Percentiles rank a stretch among this genome's conserved stretches.
These are phyloP conservation scores for Hyperopisus bebe DNA, from an alignment of 2,113 vertebrate genomes.

Conservation along the genomic window DNA sequence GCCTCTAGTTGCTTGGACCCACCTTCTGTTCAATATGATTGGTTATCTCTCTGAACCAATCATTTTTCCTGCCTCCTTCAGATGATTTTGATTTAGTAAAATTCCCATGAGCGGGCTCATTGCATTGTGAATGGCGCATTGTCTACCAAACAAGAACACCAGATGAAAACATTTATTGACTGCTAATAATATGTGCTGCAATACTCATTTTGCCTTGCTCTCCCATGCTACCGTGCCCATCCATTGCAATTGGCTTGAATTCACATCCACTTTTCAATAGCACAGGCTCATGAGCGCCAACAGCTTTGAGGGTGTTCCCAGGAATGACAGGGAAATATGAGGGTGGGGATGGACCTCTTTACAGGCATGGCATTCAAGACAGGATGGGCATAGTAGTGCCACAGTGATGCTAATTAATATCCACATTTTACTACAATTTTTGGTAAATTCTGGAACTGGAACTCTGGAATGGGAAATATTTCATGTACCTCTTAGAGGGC, in stretches of 20 bases:
- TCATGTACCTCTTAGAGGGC: background rate
- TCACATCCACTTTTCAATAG: background rate
- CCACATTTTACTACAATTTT: background rate
- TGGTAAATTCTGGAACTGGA: background rate
- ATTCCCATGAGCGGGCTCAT: background rate
- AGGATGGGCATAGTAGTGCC: background rate
- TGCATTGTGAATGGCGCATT: background rate
- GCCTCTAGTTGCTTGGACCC: too few species aligned
- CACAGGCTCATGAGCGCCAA: background rate
- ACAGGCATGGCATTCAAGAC: too few species aligned
- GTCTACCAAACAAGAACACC: background rate
- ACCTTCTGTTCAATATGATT: too few species aligned
- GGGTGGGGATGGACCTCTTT: background rate
- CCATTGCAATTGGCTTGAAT: background rate
- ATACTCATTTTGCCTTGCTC: background rate
- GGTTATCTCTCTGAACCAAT: too few species aligned
- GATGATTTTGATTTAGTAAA: too few species aligned
- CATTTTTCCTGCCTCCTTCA: too few species aligned
- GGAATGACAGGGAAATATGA: background rate
- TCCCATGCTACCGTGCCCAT: background rate
- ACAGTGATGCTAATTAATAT: background rate
- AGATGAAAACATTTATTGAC: background rate
- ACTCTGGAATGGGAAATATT: background rate
- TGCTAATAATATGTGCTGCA: background rate
- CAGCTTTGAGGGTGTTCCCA: background rate